Conservation (phyloP, 2,888 invertebrate genomes). For the Acleris laterana region DNA sequence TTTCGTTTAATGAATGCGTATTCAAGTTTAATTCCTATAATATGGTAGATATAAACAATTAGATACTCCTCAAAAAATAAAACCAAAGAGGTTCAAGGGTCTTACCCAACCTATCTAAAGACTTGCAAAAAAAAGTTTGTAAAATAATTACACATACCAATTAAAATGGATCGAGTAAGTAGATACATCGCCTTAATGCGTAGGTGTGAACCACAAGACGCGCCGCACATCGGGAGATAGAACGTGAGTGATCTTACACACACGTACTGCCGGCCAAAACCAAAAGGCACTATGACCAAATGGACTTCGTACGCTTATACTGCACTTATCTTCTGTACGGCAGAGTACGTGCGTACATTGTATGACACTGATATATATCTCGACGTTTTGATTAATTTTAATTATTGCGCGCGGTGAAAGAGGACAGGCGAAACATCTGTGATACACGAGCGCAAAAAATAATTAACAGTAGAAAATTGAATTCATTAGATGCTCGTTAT, state of each 20-base stretch:
- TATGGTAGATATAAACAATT: too few species aligned
- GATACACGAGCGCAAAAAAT: constrained; percentile 30
- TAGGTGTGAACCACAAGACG: constrained; percentile 14
- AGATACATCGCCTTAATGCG: constrained; percentile 26
- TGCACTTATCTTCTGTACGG: too few species aligned
- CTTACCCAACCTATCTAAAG: too few species aligned
- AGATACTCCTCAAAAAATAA: too few species aligned
- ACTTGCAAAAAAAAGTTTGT: too few species aligned
- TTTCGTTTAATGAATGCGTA: too few species aligned
- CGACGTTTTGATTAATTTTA: constrained; percentile 56
- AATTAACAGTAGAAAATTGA: constrained; percentile 21
- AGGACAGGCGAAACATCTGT: constrained; percentile 52
- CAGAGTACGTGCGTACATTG: constrained; percentile 3
- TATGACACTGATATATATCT: constrained; percentile 34
- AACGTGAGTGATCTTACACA: constrained; percentile 13
- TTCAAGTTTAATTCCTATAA: too few species aligned
- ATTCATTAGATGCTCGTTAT: constrained; percentile 8
- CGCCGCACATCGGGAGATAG: constrained; percentile 14
- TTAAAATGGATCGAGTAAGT: neutral
- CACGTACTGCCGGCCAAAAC: neutral
- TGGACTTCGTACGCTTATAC: too few species aligned
- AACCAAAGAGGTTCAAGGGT: too few species aligned
- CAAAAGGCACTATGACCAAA: too few species aligned
- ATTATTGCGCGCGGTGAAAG: constrained; percentile 61
- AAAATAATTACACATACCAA: neutral